Evolutionary conservation across 2,113 vertebrate species (phyloP), one percentile per base, ranked within the genome.

Genomic region (Eretmochelys imbricata): DNA sequence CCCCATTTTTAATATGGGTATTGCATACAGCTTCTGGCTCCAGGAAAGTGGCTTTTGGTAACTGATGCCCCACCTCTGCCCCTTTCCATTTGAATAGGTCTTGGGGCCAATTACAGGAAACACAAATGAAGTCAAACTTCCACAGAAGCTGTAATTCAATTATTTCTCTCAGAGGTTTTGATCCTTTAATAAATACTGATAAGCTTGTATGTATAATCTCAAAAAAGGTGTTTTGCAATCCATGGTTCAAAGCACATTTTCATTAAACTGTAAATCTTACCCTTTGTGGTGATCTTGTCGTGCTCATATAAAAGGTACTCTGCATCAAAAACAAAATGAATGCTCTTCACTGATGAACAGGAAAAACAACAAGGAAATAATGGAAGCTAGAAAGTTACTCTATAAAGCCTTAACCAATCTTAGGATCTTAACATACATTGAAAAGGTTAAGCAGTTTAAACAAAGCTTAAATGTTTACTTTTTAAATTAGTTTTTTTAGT

Each of bases 361-460:
- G 0, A 6, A 22, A 48, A 20, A 0, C 0, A 0, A 62, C 0
- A 0, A 62, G 50, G 51, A 57, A 5, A 1, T 0, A 1, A 20
- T 0, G 5, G 3, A 8, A 24, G 75, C 31, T 1, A 6, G 27
- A 11, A 22, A 4, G 14, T 76, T 0, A n/a, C 87, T 5, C 1
- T 1, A 69, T 88, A 72, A 49, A 1, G 0, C 8, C 5, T 5
- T 14, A 8, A 8, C 27, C 7, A 0, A 0, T 4, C 17, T 50
- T 35, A 3, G 50, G 2, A 2, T 62, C 7, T 51, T 7, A 0
- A 13, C 6, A 1, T 0, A 1, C 3, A n/a, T 35, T 24, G 1
- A 12, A 14, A 4, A 35, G 0, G 0, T 1, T 2, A 14, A 89
- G n/a, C 24, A 42, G 42, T 48, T 25, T 46, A 54, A 54, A 22